Evolutionary conservation across 2,888 invertebrate species (phyloP).

Genomic region (Drosophila hawaiiensis): DNA sequence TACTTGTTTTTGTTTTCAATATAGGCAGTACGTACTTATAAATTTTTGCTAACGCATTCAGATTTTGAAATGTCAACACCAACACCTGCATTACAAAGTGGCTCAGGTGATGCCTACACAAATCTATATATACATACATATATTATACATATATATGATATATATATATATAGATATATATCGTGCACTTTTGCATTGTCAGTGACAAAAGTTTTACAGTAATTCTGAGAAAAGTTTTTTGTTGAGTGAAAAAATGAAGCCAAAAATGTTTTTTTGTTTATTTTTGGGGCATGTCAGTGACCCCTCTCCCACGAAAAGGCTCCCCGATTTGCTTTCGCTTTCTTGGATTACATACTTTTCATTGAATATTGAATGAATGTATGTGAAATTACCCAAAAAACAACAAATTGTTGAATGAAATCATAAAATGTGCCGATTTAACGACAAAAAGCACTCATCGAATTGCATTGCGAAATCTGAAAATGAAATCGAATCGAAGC

Average conservation of each 20-base stretch:
- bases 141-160: not conserved
- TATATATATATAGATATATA: conserved; percentile 8
- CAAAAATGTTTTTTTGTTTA: not conserved
- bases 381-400: not conserved
- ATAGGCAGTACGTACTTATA: conserved; percentile 50
- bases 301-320: conserved; percentile 53
- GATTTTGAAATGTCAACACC: conserved; percentile 77
- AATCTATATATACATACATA: conserved; percentile 9
- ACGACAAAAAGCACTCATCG: conserved; percentile 24
- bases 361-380: conserved; percentile 61
- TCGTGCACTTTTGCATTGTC: conserved; percentile 5
- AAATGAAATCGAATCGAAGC: conserved; percentile 14
- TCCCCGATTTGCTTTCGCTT: conserved; percentile 11
- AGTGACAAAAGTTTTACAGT: conserved; percentile 38
- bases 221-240: conserved; percentile 64
- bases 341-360: conserved; percentile 7
- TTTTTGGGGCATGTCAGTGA: conserved; percentile 59
- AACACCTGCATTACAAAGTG: conserved; percentile 69
- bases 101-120: conserved; percentile 69
- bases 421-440: conserved; percentile 9
- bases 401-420: conserved; percentile 50
- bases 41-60: conserved; percentile 70
- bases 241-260: conserved; percentile 64
- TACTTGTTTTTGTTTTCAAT: conserved; percentile 8
- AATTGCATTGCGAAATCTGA: conserved; percentile 44